These are phyloP conservation scores for Conomelus anceps DNA, from an alignment of 2,888 invertebrate species.

Conservation along the genomic window DNA sequence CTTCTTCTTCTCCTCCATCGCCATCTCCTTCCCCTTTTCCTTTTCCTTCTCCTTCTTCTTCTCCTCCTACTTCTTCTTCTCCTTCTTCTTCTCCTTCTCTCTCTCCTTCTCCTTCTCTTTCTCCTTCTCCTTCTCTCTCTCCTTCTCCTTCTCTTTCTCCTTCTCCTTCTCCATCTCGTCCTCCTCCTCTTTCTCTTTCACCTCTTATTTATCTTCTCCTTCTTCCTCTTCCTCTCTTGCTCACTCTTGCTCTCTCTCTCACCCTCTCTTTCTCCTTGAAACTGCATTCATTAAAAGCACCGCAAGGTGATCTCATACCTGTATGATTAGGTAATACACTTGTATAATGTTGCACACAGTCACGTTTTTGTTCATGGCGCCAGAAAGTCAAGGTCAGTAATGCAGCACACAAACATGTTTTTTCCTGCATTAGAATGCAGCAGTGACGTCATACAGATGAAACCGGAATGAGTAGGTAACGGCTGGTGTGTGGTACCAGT, in stretches of 20 bases:
- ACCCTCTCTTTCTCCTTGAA: neutral
- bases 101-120: no score
- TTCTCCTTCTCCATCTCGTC: neutral
- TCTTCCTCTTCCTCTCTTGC: neutral
- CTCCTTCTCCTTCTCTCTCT: neutral
- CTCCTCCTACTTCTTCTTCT: neutral
- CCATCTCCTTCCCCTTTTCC: neutral
- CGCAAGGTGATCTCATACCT: no score
- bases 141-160: neutral
- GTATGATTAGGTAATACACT: no score
- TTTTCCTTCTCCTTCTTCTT: neutral
- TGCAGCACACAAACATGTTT: no score
- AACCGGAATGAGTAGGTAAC: no score
- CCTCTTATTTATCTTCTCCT: neutral
- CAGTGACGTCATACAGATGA: no score
- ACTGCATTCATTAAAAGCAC: no score
- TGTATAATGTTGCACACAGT: no score
- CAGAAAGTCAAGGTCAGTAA: no score
- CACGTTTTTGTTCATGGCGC: no score
- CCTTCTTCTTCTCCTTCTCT: neutral
- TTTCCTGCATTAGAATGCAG: no score
- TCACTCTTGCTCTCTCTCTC: neutral
- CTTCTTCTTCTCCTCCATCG: neutral
- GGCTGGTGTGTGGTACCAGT: no score
- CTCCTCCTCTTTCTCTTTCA: neutral